A percentile compares a stretch with the other conserved stretches of the same genome.
These are phyloP conservation scores for Dermatophagoides farinae DNA, from an alignment of 1,140 invertebrate genomes.

Conservation along the genomic window DNA sequence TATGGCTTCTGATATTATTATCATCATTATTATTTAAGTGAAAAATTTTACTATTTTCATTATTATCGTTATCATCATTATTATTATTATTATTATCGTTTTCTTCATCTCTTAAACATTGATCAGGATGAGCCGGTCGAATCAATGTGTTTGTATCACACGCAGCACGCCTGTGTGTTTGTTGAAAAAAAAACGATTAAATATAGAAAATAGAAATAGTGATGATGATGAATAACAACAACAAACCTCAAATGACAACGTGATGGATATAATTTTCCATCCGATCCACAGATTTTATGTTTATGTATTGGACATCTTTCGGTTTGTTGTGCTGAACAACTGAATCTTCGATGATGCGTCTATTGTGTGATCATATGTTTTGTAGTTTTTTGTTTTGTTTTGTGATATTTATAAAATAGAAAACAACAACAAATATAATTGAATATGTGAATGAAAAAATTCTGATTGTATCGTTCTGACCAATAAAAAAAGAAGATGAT, in stretches of 20 bases:
- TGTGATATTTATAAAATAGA: background rate
- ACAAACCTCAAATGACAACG: slow-evolving; percentile 11
- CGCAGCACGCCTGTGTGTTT: slow-evolving; percentile 1
- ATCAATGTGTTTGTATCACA: slow-evolving; percentile 2
- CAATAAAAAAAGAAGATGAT: too few relatives aligned
- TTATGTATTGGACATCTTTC: slow-evolving; percentile 16
- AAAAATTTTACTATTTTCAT: background rate
- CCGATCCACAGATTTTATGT: slow-evolving; percentile 17
- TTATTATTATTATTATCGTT: background rate
- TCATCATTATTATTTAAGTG: background rate
- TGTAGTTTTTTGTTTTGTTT: too few relatives aligned
- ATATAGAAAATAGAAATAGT: too few relatives aligned
- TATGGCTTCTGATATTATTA: too few relatives aligned
- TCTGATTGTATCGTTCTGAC: too few relatives aligned
- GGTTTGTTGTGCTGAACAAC: background rate
- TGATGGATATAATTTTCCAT: slow-evolving; percentile 16
- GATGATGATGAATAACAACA: too few relatives aligned
- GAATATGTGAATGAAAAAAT: too few relatives aligned
- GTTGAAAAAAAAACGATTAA: background rate
- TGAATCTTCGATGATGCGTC: slow-evolving; percentile 1
- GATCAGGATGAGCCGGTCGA: slow-evolving; percentile 15
- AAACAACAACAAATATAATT: background rate
- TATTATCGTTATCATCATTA: background rate
- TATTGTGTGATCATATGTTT: too few relatives aligned
- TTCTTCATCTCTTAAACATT: slow-evolving; percentile 10